Percentiles rank a stretch among this genome's conserved stretches.
These are phyloP conservation scores for Chirona hameri DNA, from an alignment of 2,888 invertebrate genomes.

Conservation along the genomic window DNA sequence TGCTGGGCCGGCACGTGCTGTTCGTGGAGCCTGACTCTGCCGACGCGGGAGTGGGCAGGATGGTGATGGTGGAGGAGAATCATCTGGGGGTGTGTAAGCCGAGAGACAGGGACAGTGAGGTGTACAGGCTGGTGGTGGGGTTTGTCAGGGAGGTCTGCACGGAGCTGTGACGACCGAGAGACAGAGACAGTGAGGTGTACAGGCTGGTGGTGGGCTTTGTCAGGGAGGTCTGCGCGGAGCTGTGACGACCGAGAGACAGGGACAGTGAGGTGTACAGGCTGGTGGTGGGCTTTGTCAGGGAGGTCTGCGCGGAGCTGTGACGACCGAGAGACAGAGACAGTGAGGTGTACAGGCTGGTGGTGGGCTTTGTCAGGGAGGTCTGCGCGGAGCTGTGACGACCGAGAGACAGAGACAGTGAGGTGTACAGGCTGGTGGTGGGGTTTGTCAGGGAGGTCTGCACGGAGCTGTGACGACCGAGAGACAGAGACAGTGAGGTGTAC, in stretches of 20 bases:
- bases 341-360: background rate
- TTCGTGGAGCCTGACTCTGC: background rate
- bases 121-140: background rate
- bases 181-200: no score
- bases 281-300: background rate
- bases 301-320: background rate
- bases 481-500: no score
- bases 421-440: background rate
- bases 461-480: background rate
- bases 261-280: no score
- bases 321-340: no score
- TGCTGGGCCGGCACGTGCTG: background rate
- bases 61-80: background rate
- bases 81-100: slow-evolving; percentile 22
- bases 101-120: background rate
- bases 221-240: background rate
- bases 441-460: background rate
- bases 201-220: background rate
- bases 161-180: background rate
- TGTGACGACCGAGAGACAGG: no score
- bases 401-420: no score
- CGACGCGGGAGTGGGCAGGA: background rate
- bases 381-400: background rate
- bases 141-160: background rate
- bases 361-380: background rate